Conservation (phyloP, 2,113 vertebrate species). For the Casuarius casuarius region DNA sequence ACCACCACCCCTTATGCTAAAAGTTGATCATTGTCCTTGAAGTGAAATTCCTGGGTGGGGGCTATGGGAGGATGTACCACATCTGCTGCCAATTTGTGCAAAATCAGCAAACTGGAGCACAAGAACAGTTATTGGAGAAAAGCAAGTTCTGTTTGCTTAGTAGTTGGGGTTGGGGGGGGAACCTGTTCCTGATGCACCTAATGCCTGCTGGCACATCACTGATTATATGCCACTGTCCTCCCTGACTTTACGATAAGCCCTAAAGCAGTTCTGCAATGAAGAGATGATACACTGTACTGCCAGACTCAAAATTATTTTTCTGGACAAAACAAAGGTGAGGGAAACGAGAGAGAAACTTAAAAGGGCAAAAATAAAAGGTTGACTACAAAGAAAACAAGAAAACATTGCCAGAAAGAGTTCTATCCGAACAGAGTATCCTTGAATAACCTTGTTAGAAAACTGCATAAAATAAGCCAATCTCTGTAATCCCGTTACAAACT, state of each 20-base stretch:
- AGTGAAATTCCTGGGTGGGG: background rate
- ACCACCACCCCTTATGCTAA: background rate
- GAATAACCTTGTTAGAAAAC: constrained; percentile 68
- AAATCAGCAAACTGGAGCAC: background rate
- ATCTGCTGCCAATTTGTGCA: background rate
- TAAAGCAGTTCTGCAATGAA: background rate
- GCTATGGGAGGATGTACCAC: background rate
- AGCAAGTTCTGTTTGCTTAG: background rate
- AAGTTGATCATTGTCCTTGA: background rate
- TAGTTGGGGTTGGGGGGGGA: background rate
- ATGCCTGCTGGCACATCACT: background rate
- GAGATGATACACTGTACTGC: background rate
- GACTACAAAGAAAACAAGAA: background rate
- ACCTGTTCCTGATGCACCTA: background rate
- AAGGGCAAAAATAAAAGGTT: background rate
- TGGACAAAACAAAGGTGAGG: background rate
- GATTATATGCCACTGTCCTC: constrained; percentile 44
- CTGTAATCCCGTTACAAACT: constrained; percentile 72
- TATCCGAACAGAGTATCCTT: constrained; percentile 31
- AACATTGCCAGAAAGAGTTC: background rate
- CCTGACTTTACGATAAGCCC: constrained; percentile 30
- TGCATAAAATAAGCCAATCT: constrained; percentile 25
- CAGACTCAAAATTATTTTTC: background rate
- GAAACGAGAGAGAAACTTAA: background rate
- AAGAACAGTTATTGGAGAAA: background rate